Evolutionary conservation across 2,113 vertebrate genomes (phyloP), one percentile per base, ranked within the genome.

Genomic region (Leptodactylus fuscus): DNA sequence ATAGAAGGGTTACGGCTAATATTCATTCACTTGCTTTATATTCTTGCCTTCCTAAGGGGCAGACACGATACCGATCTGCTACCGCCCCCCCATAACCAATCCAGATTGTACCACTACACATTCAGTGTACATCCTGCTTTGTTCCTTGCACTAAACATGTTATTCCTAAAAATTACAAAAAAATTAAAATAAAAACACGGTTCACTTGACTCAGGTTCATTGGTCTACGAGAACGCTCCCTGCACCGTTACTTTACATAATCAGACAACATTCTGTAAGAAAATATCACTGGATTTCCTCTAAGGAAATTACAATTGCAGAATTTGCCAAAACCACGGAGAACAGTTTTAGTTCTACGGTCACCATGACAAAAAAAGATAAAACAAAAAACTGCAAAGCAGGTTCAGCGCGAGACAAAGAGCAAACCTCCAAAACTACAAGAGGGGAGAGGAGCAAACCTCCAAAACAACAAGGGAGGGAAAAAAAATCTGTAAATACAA

Each of bases 261-360:
- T 58, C 51, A 78, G 74, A 51, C 48, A 20, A 27, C 41, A 46
- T 75, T 27, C n/a, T 51, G 24, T 36, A 20, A 10, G 34, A 18
- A 73, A 48, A 27, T 29, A 51, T 49, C 0, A 24, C 24, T 18
- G n/a, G 1, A 44, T 46, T 74, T 74, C 24, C n/a, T 38, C 36
- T 71, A 44, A 2, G n/a, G 12, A 74, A 74, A 74, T 48, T 4
- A 48, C 71, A 75, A 48, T 16, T 51, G 15, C n/a, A 20, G 58
- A 80, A 80, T 44, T 41, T 41, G 15, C 77, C 77, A 62, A 80
- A 60, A 4, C 77, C 77, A 80, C n/a, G 8, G 34, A 69, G 29
- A 69, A 67, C 15, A 8, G 60, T n/a, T 32, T 32, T 32, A 18
- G 32, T 38, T 69, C 34, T 22, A 22, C 1, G 32, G 8, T 11